Base-by-base conservation (phyloP, 2,888 invertebrate species). In the Agrotis puta region DNA sequence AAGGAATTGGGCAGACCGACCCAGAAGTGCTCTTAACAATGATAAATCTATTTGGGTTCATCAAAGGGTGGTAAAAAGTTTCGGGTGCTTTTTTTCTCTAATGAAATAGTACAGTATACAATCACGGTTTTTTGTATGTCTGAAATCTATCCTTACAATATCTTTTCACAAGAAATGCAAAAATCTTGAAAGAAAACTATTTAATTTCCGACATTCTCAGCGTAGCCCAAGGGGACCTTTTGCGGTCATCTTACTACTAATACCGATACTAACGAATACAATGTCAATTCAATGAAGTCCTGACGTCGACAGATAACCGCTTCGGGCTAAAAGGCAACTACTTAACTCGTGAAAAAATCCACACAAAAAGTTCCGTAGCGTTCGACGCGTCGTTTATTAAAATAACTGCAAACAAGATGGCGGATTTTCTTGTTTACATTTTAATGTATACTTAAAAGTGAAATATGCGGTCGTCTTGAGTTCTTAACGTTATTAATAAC, bases 381-480 rank as follows among this genome's bases (percentile, higher is more conserved):
- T 77, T 85, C 83, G 82, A 79, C 79, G 78, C 81, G 79, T 84
- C 85, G 86, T 91, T 90, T 90, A 91, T 90, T 91, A 90, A 90
- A 92, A 91, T 91, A 89, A 91, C 89, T 88, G 87, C 88, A 88
- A 87, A 88, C 85, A 88, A 90, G 88, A 89, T 87, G 85, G 87
- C 87, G 84, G 85, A 74, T 81, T 80, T 85, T 88, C 89, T 91
- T 92, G 90, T 92, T 93, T 92, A 92, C 91, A 92, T 92, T 92
- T 92, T 91, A 91, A 93, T 92, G 91, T 87, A 88, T 87, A 91
- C 91, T 92, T 92, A 87, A 90, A 87, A 87, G 85, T 92, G 89
- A 93, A 93, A 93, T 91, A 93, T 91, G 90, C 85, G 85, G 84
- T 85, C 88, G 81, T 85, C 79, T 83, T 86, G 87, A 82, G 88